Conservation (phyloP, 2,113 vertebrate species). For the Blennius ocellaris region DNA sequence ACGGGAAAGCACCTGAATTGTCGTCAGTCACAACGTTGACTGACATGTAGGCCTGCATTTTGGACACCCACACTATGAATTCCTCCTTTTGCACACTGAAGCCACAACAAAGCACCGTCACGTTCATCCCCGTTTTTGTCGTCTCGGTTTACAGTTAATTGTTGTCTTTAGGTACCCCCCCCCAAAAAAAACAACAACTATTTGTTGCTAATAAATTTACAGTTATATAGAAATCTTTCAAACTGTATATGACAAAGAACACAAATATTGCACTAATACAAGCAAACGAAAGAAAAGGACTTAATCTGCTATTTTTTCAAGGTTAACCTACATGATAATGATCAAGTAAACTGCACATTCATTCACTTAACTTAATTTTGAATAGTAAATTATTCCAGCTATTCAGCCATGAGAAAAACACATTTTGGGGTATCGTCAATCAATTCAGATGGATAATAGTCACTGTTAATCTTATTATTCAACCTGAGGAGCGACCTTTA, state of each 20-base stretch:
- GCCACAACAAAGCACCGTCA: conserved; percentile 69
- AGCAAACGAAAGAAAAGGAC: not conserved
- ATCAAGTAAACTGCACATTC: not conserved
- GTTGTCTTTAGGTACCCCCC: conserved; percentile 11
- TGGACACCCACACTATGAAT: conserved; percentile 49
- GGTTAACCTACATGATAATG: not conserved
- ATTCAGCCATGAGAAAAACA: not conserved
- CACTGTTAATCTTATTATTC: too few species aligned
- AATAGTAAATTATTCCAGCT: not conserved
- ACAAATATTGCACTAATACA: not conserved
- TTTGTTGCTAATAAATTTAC: conserved; percentile 17
- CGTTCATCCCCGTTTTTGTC: conserved; percentile 45
- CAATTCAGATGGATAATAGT: not conserved
- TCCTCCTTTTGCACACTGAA: conserved; percentile 54
- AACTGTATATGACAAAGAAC: not conserved
- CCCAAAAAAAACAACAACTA: too few species aligned
- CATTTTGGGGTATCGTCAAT: not conserved
- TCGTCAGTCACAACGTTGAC: conserved; percentile 32
- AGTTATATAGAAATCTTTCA: not conserved
- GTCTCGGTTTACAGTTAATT: conserved; percentile 21
- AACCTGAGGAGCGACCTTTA: too few species aligned
- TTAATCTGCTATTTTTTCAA: not conserved
- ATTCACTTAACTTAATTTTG: not conserved
- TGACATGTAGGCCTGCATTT: conserved; percentile 51
- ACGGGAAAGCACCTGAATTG: conserved; percentile 68